Conservation (phyloP, 1,140 invertebrate genomes). For the Xylocopa sonorina region DNA sequence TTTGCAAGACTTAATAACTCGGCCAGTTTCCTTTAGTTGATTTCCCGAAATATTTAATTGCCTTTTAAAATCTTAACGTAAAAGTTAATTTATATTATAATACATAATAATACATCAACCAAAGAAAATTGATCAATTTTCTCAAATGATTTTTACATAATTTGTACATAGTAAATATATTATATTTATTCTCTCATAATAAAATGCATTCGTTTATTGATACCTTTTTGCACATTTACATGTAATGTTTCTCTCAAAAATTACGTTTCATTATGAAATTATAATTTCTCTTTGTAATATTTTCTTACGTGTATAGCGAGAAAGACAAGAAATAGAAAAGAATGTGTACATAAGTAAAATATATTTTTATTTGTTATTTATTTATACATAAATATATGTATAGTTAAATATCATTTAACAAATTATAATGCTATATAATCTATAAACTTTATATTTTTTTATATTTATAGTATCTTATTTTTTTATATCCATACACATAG, state of each 20-base stretch:
- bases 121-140: conserved; percentile 6
- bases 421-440: conserved; percentile 39
- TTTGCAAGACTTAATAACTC: conserved; percentile 85
- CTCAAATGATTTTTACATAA: not conserved
- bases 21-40: conserved; percentile 83
- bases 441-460: conserved; percentile 26
- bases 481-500: not conserved
- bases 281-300: conserved; percentile 9
- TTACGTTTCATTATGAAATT: conserved; percentile 1
- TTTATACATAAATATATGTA: conserved; percentile 48
- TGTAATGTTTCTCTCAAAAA: not conserved
- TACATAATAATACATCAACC: conserved; percentile 1
- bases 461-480: conserved; percentile 23
- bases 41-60: conserved; percentile 2
- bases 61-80: conserved; percentile 20
- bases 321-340: not conserved
- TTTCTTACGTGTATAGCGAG: not conserved
- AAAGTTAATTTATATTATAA: not conserved
- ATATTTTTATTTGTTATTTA: conserved; percentile 45
- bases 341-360: conserved; percentile 16
- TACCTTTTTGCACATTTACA: not conserved
- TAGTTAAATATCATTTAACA: conserved; percentile 29
- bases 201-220: not conserved
- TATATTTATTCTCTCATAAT: conserved; percentile 33
- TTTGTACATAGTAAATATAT: conserved; percentile 52